Evolutionary conservation across 2,797 vertebrate species (phyloP), one percentile per base, ranked within the genome.

Genomic region (Miichthys miiuy): DNA sequence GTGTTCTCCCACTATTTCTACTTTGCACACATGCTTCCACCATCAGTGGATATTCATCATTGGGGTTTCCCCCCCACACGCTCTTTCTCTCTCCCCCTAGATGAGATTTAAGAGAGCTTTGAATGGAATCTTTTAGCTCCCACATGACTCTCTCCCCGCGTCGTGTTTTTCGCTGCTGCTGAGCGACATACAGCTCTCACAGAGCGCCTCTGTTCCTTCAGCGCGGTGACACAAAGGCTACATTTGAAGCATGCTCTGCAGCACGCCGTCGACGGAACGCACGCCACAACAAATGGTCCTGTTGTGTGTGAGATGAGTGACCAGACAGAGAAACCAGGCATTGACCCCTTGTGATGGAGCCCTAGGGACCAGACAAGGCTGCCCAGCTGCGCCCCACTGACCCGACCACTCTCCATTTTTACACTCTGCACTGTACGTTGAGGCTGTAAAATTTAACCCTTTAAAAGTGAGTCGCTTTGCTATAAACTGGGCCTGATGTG

Each of bases 281-380:
- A 89, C 86, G 93, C 90, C 87, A 76, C 92, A 95, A 97, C 95
- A 97, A 98, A 95, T 81, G 94, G 87, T 61, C 80, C 89, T 90
- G 94, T 95, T 97, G 95, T 96, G 89, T 86, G 88, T 56, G 77
- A 27, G 84, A 90, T 84, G 84, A 90, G 90, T 80, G 91, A 90
- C 91, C 87, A 97, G 96, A 96, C 93, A 91, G 93, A 93, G 93
- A 94, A 94, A 94, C 93, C 94, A 93, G 87, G 78, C 76, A 54
- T 74, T 94, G 91, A 95, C 92, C 93, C 94, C 89, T 73, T 80
- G 60, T 90, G 84, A 92, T 88, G 84, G 79, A 90, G 90, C 92
- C 91, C 88, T 30, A 52, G 82, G 89, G 94, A 93, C 89, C 92
- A 94, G 92, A 94, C 90, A 75, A 88, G 91, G 89, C 89, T 91